These are phyloP conservation scores for Acanthopagrus latus DNA, from an alignment of 2,797 vertebrate genomes.

Conservation along the genomic window DNA sequence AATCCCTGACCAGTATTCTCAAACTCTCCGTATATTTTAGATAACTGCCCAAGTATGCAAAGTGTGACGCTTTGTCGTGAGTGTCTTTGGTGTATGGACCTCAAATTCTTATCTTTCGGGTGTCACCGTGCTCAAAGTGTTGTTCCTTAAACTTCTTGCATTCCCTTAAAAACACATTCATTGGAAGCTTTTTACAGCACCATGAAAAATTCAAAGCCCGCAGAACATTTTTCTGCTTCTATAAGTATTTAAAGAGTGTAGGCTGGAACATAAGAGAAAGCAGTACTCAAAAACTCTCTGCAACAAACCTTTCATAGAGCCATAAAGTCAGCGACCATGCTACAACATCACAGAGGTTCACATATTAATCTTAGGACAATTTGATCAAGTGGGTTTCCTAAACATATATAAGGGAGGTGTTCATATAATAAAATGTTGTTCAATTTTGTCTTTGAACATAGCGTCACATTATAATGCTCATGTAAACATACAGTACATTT, in stretches of 20 bases:
- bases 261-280: not conserved
- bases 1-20: not conserved
- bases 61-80: not conserved
- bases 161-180: not conserved
- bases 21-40: not conserved
- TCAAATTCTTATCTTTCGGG: not conserved
- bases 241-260: not conserved
- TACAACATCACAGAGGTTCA: not conserved
- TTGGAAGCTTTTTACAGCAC: not conserved
- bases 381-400: not conserved
- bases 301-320: not conserved
- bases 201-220: not conserved
- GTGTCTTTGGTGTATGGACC: slow-evolving; percentile 1
- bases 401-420: not conserved
- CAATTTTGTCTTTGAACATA: not conserved
- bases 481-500: not conserved
- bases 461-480: not conserved
- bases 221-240: not conserved
- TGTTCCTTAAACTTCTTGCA: not conserved
- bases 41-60: not conserved
- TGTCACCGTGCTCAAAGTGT: not conserved
- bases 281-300: not conserved
- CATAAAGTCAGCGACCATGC: not conserved
- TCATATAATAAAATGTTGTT: not conserved
- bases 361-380: not conserved